Base-by-base conservation (phyloP, 2,797 vertebrate species). In the Triplophysa yarkandensis region DNA sequence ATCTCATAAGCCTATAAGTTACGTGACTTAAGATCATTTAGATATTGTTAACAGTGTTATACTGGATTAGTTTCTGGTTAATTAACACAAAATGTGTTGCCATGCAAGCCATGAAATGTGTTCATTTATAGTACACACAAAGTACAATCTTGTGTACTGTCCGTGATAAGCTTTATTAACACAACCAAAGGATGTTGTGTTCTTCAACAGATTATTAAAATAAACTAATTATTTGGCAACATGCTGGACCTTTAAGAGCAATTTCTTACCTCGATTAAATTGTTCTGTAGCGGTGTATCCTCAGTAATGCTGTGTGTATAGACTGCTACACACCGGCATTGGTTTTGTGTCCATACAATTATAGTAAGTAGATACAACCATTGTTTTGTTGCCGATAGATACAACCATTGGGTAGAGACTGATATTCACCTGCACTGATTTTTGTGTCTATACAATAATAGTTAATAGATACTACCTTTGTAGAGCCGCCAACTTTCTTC, bases 61-160 rank as follows among this genome's bases (percentile, higher is more conserved):
- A 34, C 19, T 57, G 50, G 14, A 65, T 73, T 65, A 32, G 50
- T 34, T 30, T 19, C 3, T 57, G 54, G 25, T 54, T 65, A 55
- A 65, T 73, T 65, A 55, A 23, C 61, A 55, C 34, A 65, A 58
- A 21, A 63, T 65, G 14, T 7, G 13, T 17, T 25, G 70, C 46
- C 43, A 23, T 30, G 48, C n/a, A 55, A 43, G 25, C 4, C 1
- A 8, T 64, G 34, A 36, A 72, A 62, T 36, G n/a, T 13, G 17
- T 39, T 62, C 1, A 48, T 60, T 30, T 17, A 25, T n/a, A 63
- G 32, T 36, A n/a, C n/a, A 58, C 28, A 36, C 13, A 23, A 52
- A 16, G 50, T 63, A 6, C 58, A 43, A 64, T 8, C 13, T 4
- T 23, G 13, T 19, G 14, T 36, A n/a, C 23, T 63, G 23, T 54